Evolutionary conservation across 2,888 invertebrate species (phyloP).

Genomic region (Morpho achilles): DNA sequence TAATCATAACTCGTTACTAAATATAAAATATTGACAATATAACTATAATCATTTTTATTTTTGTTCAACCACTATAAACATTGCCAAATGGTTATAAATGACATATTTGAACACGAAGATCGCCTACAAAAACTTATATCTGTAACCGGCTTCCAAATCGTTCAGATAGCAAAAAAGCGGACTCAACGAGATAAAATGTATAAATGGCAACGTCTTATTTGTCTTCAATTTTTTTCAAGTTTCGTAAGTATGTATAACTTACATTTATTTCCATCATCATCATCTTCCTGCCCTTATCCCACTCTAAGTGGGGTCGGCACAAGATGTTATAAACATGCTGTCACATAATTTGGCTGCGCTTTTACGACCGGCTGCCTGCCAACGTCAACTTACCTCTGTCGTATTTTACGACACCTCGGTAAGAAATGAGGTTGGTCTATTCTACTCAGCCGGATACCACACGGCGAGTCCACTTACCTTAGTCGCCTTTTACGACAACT

Average conservation of each 20-base stretch:
- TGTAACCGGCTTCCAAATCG: conserved; percentile 47
- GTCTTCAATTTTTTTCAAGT: conserved; percentile 1
- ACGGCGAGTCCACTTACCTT: too few relatives aligned
- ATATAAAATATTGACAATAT: conserved; percentile 33
- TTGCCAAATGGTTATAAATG: conserved; percentile 52
- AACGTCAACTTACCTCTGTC: too few relatives aligned
- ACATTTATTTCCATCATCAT: neutral
- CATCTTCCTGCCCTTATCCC: too few relatives aligned
- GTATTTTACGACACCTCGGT: too few relatives aligned
- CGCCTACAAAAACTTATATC: conserved; percentile 46
- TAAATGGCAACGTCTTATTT: conserved; percentile 11
- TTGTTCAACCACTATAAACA: conserved; percentile 39
- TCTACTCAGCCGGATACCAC: too few relatives aligned
- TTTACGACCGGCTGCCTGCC: too few relatives aligned
- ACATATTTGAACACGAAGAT: conserved; percentile 51
- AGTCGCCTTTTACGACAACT: too few relatives aligned
- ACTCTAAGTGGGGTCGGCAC: too few relatives aligned
- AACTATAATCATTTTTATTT: conserved; percentile 46
- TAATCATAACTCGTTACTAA: conserved; percentile 18
- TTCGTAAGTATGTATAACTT: conserved; percentile 20
- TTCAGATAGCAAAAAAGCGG: conserved; percentile 49
- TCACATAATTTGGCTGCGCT: too few relatives aligned
- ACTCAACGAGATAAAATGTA: conserved; percentile 13
- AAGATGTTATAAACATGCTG: too few relatives aligned
- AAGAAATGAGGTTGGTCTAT: too few relatives aligned